A percentile compares a stretch with the other conserved stretches of the same genome.
Evolutionary conservation across 2,888 invertebrate genomes (phyloP).

Genomic region (Volucella bombylans): DNA sequence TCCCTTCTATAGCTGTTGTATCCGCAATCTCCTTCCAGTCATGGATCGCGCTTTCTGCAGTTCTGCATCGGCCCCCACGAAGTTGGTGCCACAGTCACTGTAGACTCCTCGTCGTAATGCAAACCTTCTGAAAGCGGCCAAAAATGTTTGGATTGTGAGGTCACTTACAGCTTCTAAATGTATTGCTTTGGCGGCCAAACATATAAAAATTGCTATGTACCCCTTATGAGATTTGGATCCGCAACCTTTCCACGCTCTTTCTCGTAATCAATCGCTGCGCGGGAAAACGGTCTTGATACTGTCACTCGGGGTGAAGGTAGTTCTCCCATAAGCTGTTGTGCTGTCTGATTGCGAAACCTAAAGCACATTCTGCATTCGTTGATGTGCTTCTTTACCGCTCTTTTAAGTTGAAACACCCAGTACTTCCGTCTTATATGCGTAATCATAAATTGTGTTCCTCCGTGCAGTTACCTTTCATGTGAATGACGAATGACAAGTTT

Average conservation of each 20-base stretch:
- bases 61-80: constrained; percentile 32
- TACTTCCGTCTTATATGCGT: constrained; percentile 20
- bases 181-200: constrained; percentile 40
- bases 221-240: constrained; percentile 31
- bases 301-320: too few relatives aligned
- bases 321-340: background rate
- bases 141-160: constrained; percentile 12
- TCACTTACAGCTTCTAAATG: background rate
- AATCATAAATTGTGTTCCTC: constrained; percentile 28
- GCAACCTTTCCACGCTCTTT: constrained; percentile 34
- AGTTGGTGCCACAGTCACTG: background rate
- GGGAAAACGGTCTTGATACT: too few relatives aligned
- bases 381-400: constrained; percentile 5
- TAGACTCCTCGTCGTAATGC: too few relatives aligned
- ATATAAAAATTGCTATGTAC: constrained; percentile 43
- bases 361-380: background rate
- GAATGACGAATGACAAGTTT: background rate
- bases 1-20: too few relatives aligned
- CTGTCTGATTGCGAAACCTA: constrained; percentile 5
- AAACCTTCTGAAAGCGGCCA: too few relatives aligned
- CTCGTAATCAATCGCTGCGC: constrained; percentile 18
- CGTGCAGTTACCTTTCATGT: constrained; percentile 16
- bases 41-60: background rate
- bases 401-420: constrained; percentile 20
- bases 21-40: background rate